phyloP scores from a whole-genome alignment of 2,113 vertebrate genomes.

The Hippopotamus amphibius region DNA sequence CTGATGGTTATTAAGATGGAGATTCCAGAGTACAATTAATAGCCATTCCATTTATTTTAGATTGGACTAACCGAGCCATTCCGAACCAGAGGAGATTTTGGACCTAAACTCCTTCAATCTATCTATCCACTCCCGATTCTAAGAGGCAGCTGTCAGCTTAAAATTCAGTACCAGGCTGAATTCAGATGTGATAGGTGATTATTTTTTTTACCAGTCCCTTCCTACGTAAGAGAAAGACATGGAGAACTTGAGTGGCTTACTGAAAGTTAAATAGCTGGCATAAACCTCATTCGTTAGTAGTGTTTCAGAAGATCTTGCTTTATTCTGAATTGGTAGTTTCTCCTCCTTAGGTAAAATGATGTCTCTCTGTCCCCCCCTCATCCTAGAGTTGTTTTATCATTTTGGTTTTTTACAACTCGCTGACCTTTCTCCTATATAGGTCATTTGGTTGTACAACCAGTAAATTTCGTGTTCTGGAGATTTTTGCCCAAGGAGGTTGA shows the following conservation, averaged over 20 bases:
- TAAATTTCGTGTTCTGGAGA: constrained; percentile 47
- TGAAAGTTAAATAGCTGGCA: background rate
- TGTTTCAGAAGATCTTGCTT: constrained; percentile 10
- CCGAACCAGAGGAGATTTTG: background rate
- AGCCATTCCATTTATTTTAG: background rate
- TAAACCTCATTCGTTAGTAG: background rate
- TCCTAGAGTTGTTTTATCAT: background rate
- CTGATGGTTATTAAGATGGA: background rate
- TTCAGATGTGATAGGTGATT: constrained; percentile 29
- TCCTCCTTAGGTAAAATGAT: background rate
- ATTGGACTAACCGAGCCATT: background rate
- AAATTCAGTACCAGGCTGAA: constrained; percentile 15
- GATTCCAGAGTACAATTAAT: background rate
- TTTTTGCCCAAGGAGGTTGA: constrained; percentile 72
- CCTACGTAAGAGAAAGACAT: background rate
- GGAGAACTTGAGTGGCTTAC: background rate
- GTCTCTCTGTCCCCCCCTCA: background rate
- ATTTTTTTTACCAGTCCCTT: constrained; percentile 7
- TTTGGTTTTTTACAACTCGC: constrained; percentile 56
- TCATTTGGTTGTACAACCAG: constrained; percentile 60
- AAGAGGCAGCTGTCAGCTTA: constrained; percentile 45
- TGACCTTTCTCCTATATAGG: constrained; percentile 76
- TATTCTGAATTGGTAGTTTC: background rate
- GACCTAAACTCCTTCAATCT: background rate
- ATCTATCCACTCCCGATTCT: background rate